Base-by-base conservation (phyloP, 2,113 vertebrate genomes). In the Prunella fulvescens region DNA sequence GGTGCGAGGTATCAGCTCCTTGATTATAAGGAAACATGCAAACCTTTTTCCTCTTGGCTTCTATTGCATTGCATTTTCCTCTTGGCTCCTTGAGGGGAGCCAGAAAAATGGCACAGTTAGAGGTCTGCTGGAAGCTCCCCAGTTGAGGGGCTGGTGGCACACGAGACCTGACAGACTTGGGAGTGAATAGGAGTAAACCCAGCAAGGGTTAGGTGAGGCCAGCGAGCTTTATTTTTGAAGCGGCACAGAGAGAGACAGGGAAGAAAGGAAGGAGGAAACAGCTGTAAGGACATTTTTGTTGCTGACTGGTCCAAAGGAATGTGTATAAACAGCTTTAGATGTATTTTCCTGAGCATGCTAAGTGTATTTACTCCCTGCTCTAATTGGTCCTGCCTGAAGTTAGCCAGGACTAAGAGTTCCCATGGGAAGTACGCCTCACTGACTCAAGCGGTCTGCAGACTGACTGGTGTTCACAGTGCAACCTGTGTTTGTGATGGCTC, bases 251-350 rank as follows among this genome's bases (percentile, higher is more conserved):
- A 67, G 78, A 42, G 74, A 53, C 48, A 35, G 45, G n/a, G 85
- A 94, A 93, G 71, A 88, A 92, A 67, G 66, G 62, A 94, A 91
- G 78, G 45, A 86, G 51, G n/a, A 67, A 92, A 92, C 69, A 94
- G 92, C 95, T 96, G 81, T 92, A 88, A 93, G 64, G 90, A 74
- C 82, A 70, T 81, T 95, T 94, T 96, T 94, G 95, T 86, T 96
- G 91, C 93, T 94, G 90, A 71, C 91, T 95, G 71, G 71, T 93
- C 80, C 79, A 95, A 92, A 95, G 71, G 95, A 96, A 96, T 93
- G 86, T 91, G 91, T 94, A 85, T 96, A 93, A 92, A 94, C 95
- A 95, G 88, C 78, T 96, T 95, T 96, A 95, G 83, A 94, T 95
- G 78, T 96, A 94, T 96, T 96, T 95, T 96, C 85, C 88, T 94